phyloP scores from a whole-genome alignment of 2,797 vertebrate species.

The Periophthalmus magnuspinnatus region DNA sequence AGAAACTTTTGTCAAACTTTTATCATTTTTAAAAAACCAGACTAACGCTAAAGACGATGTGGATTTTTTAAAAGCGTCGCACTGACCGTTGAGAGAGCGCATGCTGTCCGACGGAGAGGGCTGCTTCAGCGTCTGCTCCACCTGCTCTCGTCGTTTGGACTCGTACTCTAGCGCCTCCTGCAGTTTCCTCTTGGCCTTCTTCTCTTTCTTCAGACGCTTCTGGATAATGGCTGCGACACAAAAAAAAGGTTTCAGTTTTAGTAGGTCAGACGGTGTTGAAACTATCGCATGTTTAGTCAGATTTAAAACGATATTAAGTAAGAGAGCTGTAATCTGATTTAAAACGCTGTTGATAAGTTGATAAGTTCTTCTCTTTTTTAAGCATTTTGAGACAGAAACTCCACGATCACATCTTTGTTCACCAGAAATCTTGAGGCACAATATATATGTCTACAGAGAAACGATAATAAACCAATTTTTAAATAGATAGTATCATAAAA shows the following conservation, averaged over 20 bases:
- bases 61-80: neutral
- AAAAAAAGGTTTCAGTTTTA: constrained; percentile 20
- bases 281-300: too few relatives aligned
- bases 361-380: neutral
- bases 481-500: too few relatives aligned
- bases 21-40: neutral
- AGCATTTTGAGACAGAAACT: too few relatives aligned
- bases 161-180: constrained; percentile 99
- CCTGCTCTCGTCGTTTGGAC: constrained; percentile 95
- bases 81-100: constrained; percentile 94
- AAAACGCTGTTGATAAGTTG: too few relatives aligned
- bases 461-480: too few relatives aligned
- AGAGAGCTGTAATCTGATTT: neutral
- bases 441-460: too few relatives aligned
- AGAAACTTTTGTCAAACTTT: neutral
- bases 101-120: constrained; percentile 94
- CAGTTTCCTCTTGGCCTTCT: constrained; percentile 99
- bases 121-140: constrained; percentile 94
- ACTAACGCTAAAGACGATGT: neutral
- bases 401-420: too few relatives aligned
- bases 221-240: constrained; percentile 89
- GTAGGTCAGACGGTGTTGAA: neutral
- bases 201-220: constrained; percentile 99
- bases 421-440: too few relatives aligned
- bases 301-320: neutral